These are phyloP conservation scores for Platycheirus albimanus DNA, from an alignment of 2,888 invertebrate genomes.

Conservation along the genomic window DNA sequence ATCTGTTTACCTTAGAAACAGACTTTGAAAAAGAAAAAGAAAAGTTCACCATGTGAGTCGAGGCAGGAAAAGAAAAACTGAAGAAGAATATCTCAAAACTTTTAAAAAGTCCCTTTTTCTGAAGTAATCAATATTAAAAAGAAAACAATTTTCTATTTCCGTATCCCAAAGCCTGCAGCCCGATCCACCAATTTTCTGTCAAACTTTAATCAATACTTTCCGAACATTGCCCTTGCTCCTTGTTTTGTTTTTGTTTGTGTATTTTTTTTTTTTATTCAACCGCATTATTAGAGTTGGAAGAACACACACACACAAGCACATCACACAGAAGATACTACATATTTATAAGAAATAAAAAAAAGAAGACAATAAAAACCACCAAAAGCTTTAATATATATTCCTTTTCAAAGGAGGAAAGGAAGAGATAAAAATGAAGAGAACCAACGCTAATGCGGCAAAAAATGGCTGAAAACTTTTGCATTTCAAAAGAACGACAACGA, in stretches of 20 bases:
- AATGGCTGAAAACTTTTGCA: constrained; percentile 41
- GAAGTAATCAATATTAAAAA: constrained; percentile 17
- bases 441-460: constrained; percentile 70
- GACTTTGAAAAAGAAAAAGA: background rate
- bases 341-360: background rate
- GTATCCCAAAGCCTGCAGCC: too few relatives aligned
- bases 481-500: background rate
- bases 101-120: constrained; percentile 9
- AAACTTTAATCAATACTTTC: constrained; percentile 36
- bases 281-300: constrained; percentile 31
- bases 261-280: too few relatives aligned
- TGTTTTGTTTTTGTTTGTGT: constrained; percentile 4
- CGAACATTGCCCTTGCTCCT: constrained; percentile 4
- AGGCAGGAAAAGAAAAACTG: constrained; percentile 3
- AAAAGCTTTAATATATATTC: constrained; percentile 14
- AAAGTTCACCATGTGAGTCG: background rate
- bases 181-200: background rate
- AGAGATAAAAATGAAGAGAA: constrained; percentile 22
- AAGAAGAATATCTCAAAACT: background rate
- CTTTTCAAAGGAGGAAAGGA: background rate
- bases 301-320: too few relatives aligned
- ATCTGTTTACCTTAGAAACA: constrained; percentile 10
- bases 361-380: constrained; percentile 16
- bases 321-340: background rate
- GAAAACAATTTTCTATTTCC: constrained; percentile 16